Evolutionary conservation across 1,140 invertebrate genomes (phyloP).

Genomic region (Bombus ignitus): DNA sequence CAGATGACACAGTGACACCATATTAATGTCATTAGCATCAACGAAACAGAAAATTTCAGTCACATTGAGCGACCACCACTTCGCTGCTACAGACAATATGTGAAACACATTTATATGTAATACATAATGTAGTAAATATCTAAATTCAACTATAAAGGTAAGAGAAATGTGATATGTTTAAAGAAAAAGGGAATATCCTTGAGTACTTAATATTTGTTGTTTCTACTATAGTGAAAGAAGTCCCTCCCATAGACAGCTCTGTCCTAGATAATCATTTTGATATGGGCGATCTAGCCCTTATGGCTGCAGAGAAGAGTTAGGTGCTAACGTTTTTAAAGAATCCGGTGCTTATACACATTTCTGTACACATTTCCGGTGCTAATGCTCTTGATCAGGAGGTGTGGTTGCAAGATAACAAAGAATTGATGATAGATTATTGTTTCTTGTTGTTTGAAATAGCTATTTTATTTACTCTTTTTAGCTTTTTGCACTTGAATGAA

Average conservation of each 20-base stretch:
- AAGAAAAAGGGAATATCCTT: background rate
- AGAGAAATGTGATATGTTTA: background rate
- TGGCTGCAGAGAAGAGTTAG: conserved; percentile 19
- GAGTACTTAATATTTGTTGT: background rate
- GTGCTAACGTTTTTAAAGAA: conserved; percentile 23
- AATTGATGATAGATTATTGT: background rate
- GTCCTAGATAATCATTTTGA: background rate
- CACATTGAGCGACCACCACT: too few relatives aligned
- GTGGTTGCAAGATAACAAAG: background rate
- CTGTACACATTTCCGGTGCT: conserved; percentile 26
- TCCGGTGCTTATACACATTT: conserved; percentile 52
- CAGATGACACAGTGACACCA: too few relatives aligned
- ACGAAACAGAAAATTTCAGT: too few relatives aligned
- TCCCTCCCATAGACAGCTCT: conserved; percentile 5
- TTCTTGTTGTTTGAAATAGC: background rate
- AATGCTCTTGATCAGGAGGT: background rate
- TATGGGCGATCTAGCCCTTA: background rate
- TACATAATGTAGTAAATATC: background rate
- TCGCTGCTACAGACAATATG: too few relatives aligned
- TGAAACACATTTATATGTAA: too few relatives aligned
- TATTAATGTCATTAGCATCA: too few relatives aligned
- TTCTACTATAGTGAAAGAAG: too few relatives aligned
- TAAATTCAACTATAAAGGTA: background rate
- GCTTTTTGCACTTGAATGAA: background rate
- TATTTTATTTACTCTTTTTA: background rate